Evolutionary conservation across 1,140 invertebrate species (phyloP).

Genomic region (Trissolcus basalis): DNA sequence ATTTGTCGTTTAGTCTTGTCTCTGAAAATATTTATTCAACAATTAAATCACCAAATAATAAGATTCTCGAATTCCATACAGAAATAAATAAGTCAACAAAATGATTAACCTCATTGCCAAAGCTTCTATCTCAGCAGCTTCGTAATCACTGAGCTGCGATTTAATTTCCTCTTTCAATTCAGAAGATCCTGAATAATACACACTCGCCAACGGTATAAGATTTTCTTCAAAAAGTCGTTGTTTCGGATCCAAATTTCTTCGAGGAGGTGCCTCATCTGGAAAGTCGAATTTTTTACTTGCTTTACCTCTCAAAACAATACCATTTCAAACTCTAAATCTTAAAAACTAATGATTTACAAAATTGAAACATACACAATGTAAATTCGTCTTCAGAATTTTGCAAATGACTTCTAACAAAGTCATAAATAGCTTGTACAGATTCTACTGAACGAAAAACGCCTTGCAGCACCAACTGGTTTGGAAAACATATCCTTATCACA

Average conservation of each 20-base stretch:
- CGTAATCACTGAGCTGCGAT: constrained; percentile 73
- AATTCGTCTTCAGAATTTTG: constrained; percentile 79
- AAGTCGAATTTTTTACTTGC: constrained; percentile 22
- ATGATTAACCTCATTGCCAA: constrained; percentile 13
- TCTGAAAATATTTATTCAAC: too few species aligned
- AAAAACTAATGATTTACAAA: too few species aligned
- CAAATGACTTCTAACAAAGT: constrained; percentile 84
- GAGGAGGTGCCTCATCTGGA: constrained; percentile 85
- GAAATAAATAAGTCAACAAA: too few species aligned
- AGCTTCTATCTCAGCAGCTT: constrained; percentile 67
- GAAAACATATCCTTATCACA: constrained; percentile 88
- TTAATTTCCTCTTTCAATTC: constrained; percentile 72
- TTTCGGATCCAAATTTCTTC: constrained; percentile 78
- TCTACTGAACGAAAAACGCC: constrained; percentile 85
- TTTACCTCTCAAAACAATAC: too few species aligned
- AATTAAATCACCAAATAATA: too few species aligned
- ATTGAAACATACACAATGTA: constrained; percentile 82
- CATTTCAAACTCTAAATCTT: too few species aligned
- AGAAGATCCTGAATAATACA: constrained; percentile 80
- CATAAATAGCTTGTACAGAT: constrained; percentile 80
- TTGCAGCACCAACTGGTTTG: constrained; percentile 87
- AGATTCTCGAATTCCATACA: neutral
- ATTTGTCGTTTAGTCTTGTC: too few species aligned
- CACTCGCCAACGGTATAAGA: constrained; percentile 84
- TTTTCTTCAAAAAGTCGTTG: constrained; percentile 80